These are phyloP conservation scores for Triplophysa siluroides DNA, from an alignment of 2,113 vertebrate genomes.

Conservation along the genomic window DNA sequence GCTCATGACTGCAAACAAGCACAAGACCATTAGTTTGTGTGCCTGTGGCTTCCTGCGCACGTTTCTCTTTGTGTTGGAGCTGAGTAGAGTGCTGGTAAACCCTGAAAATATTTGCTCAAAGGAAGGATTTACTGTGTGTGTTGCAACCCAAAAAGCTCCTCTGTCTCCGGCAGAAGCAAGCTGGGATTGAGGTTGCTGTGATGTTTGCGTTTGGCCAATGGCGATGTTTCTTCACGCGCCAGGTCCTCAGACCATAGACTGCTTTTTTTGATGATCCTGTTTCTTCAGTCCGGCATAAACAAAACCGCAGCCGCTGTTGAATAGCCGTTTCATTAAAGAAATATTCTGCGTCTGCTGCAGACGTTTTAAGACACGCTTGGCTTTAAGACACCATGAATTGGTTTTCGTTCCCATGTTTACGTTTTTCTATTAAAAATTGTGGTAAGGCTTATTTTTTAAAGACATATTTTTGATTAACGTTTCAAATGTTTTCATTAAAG, in stretches of 20 bases:
- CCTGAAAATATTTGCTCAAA: slow-evolving; percentile 28
- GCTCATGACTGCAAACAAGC: slow-evolving; percentile 16
- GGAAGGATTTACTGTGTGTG: slow-evolving; percentile 31
- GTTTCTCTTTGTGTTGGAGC: background rate
- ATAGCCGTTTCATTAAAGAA: background rate
- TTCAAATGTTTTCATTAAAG: background rate
- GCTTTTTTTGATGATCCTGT: background rate
- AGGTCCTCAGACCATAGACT: slow-evolving; percentile 5
- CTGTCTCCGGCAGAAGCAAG: slow-evolving; percentile 10
- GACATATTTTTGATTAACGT: background rate
- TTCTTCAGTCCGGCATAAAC: slow-evolving; percentile 1
- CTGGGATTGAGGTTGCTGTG: slow-evolving; percentile 10
- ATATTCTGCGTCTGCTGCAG: background rate
- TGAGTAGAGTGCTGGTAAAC: slow-evolving; percentile 8
- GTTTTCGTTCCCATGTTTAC: background rate
- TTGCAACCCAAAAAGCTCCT: slow-evolving; percentile 19
- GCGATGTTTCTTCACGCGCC: slow-evolving; percentile 8
- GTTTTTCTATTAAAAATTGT: too few species aligned
- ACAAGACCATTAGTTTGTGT: slow-evolving; percentile 8
- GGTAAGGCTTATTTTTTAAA: too few species aligned
- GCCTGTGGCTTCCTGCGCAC: background rate
- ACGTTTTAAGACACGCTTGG: background rate
- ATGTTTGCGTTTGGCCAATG: slow-evolving; percentile 26
- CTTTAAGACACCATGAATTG: background rate
- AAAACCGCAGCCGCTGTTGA: background rate